Evolutionary conservation across 2,113 vertebrate genomes (phyloP).

Genomic region (Corydoras maculifer): DNA sequence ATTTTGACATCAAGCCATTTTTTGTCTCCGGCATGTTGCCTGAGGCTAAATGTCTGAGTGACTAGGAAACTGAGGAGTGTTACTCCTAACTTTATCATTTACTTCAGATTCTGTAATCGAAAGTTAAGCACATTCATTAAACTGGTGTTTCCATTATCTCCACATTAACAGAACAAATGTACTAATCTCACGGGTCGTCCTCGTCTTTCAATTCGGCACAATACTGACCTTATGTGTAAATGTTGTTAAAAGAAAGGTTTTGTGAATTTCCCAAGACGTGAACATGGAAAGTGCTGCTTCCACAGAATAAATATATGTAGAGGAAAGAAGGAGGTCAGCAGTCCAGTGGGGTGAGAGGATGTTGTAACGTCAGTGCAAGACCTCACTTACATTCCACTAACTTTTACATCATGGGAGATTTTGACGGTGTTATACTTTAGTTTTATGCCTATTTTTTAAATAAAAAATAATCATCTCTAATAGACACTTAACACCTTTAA

Average conservation of each 20-base stretch:
- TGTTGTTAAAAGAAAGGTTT: conserved; percentile 12
- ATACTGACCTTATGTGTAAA: conserved; percentile 9
- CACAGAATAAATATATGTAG: conserved; percentile 49
- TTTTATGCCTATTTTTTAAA: no score
- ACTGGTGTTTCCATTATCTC: no score
- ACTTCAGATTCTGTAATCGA: no score
- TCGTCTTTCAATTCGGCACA: conserved; percentile 29
- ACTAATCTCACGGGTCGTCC: background rate
- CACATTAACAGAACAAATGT: no score
- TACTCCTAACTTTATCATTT: no score
- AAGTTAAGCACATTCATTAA: no score
- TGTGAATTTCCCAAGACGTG: conserved; percentile 13
- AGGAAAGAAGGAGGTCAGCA: conserved; percentile 52
- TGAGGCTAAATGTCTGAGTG: no score
- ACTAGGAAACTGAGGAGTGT: no score
- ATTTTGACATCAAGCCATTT: no score
- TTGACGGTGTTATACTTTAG: conserved; percentile 10
- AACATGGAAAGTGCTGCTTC: conserved; percentile 45
- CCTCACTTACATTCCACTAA: conserved; percentile 33
- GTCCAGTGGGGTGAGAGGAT: conserved; percentile 23
- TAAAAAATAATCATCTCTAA: no score
- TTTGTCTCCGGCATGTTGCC: no score
- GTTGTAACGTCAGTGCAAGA: conserved; percentile 28
- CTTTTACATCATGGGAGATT: conserved; percentile 35
- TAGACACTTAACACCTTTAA: no score